Evolutionary conservation across 2,888 invertebrate genomes (phyloP).

Genomic region (Drosophila melanocephala): DNA sequence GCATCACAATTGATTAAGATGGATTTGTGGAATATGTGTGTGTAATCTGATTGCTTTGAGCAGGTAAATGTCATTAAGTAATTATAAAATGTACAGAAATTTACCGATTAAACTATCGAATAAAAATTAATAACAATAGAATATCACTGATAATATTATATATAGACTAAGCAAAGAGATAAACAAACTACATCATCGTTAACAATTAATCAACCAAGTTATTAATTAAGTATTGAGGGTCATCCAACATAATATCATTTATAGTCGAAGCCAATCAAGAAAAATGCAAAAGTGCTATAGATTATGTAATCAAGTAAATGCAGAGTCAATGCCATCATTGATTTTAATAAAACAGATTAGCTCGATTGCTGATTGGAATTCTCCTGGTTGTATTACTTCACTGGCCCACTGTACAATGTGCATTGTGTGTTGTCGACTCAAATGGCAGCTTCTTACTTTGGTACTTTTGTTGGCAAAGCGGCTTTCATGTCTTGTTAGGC

Average conservation of each 20-base stretch:
- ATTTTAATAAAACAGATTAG: background rate
- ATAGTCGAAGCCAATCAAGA: background rate
- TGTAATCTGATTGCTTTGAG: background rate
- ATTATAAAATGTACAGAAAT: background rate
- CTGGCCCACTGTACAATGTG: conserved; percentile 27
- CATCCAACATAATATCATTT: background rate
- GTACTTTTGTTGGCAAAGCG: conserved; percentile 38
- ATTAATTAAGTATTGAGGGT: background rate
- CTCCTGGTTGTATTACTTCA: background rate
- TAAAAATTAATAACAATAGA: background rate
- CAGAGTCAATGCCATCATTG: background rate
- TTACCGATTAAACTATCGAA: background rate
- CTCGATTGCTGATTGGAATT: background rate
- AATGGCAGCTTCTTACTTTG: conserved; percentile 24
- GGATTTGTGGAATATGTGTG: conserved; percentile 25
- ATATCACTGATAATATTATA: too few relatives aligned
- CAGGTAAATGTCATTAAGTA: conserved; percentile 2
- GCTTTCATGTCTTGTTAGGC: conserved; percentile 50
- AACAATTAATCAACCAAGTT: background rate
- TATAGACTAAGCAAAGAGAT: too few relatives aligned
- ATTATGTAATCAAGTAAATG: background rate
- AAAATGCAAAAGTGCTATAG: background rate
- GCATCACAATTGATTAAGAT: conserved; percentile 46
- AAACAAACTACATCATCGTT: too few relatives aligned
- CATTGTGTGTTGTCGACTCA: background rate